phyloP scores from a whole-genome alignment of 2,888 invertebrate genomes.

The Drosophila recens region DNA sequence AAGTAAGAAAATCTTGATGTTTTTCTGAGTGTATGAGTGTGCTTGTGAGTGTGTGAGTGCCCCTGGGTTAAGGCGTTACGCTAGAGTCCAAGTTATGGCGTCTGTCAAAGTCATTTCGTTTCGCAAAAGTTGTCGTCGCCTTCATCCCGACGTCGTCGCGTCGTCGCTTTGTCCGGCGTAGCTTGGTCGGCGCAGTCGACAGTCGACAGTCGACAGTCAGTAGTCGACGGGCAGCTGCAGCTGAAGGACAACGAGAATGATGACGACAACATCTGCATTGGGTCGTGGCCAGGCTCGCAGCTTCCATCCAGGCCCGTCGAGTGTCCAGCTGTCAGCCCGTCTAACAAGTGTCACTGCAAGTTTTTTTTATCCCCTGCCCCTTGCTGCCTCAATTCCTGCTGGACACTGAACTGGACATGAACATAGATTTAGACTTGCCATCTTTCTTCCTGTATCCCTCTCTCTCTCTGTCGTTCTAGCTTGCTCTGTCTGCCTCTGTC shows the following conservation, averaged over 20 bases:
- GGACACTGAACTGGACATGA: constrained; percentile 63
- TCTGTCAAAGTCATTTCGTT: constrained; percentile 78
- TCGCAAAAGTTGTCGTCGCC: constrained; percentile 69
- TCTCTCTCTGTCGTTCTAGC: constrained; percentile 12
- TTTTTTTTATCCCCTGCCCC: constrained; percentile 56
- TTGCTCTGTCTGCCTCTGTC: constrained; percentile 6
- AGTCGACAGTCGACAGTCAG: constrained; percentile 5
- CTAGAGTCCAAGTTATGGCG: constrained; percentile 76
- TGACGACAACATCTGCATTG: constrained; percentile 75
- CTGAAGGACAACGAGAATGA: constrained; percentile 76
- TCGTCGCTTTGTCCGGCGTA: constrained; percentile 65
- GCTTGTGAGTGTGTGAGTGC: constrained; percentile 35
- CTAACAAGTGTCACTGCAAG: constrained; percentile 82
- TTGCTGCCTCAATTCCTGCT: constrained; percentile 34
- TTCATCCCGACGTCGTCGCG: constrained; percentile 29
- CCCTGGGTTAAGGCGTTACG: constrained; percentile 79
- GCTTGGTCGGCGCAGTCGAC: constrained; percentile 37
- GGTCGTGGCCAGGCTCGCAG: constrained; percentile 66
- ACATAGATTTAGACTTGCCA: constrained; percentile 20
- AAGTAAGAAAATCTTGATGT: too few species aligned
- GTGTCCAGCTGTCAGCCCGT: constrained; percentile 78
- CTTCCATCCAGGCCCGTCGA: constrained; percentile 43
- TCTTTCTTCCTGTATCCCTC: constrained; percentile 6
- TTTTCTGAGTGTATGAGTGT: background rate
- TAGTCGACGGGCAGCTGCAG: constrained; percentile 49